phyloP scores from a whole-genome alignment of 1,140 invertebrate genomes.

The Camponotus pennsylvanicus region DNA sequence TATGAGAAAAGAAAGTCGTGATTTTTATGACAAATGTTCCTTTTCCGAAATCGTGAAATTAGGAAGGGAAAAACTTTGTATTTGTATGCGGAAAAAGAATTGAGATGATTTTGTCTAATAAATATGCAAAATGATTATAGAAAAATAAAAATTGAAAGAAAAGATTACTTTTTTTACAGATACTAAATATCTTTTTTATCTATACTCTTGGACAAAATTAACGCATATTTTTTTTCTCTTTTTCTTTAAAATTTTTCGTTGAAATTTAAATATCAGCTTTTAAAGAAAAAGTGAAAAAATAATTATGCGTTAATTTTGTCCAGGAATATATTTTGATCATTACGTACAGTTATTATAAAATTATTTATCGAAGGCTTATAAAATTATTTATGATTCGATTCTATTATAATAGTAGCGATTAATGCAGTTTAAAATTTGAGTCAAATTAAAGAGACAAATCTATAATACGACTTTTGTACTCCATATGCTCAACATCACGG shows the following conservation, averaged over 20 bases:
- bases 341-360: neutral
- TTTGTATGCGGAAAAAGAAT: neutral
- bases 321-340: no score
- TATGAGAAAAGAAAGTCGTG: neutral
- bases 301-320: no score
- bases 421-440: neutral
- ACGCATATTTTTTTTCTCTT: no score
- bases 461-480: neutral
- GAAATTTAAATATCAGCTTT: no score
- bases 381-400: neutral
- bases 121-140: neutral
- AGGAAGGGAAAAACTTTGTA: neutral
- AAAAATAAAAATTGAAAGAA: neutral
- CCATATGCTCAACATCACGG: neutral
- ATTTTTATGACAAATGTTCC: constrained; percentile 18
- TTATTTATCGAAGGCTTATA: neutral
- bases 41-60: neutral
- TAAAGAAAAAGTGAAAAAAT: no score
- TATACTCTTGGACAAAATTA: no score
- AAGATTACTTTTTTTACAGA: neutral
- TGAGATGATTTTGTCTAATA: neutral
- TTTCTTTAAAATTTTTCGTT: no score
- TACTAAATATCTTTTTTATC: neutral
- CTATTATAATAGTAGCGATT: neutral
- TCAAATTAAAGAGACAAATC: neutral